Evolutionary conservation across 1,140 invertebrate species (phyloP).

Genomic region (Theocolax elegans): DNA sequence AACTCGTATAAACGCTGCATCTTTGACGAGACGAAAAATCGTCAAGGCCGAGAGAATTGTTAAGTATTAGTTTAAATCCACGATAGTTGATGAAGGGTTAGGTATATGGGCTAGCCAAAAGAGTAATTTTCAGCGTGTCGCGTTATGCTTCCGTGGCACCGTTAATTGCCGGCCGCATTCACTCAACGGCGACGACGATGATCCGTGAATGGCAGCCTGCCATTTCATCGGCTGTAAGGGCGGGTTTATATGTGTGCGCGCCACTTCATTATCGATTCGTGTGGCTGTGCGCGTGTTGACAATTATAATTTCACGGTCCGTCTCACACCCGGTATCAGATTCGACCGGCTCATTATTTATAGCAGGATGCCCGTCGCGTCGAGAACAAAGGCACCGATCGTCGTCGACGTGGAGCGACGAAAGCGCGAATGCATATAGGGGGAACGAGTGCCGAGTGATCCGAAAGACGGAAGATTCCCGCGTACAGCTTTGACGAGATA

Average conservation of each 20-base stretch:
- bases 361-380: neutral
- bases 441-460: no score
- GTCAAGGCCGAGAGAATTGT: no score
- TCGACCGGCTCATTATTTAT: constrained; percentile 19
- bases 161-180: constrained; percentile 16
- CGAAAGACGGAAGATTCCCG: neutral
- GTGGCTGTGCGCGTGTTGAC: neutral
- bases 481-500: constrained; percentile 2
- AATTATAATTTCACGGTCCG: constrained; percentile 36
- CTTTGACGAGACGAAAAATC: no score
- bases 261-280: constrained; percentile 27
- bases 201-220: constrained; percentile 13
- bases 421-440: no score
- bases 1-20: no score
- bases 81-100: no score
- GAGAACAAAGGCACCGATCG: neutral
- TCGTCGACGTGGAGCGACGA: no score
- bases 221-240: neutral
- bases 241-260: neutral
- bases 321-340: constrained; percentile 6
- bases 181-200: neutral
- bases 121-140: neutral
- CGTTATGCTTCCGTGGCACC: constrained; percentile 13
- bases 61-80: no score
- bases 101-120: constrained; percentile 7